Evolutionary conservation across 2,888 invertebrate genomes (phyloP).

Genomic region (Apodemia duryi): DNA sequence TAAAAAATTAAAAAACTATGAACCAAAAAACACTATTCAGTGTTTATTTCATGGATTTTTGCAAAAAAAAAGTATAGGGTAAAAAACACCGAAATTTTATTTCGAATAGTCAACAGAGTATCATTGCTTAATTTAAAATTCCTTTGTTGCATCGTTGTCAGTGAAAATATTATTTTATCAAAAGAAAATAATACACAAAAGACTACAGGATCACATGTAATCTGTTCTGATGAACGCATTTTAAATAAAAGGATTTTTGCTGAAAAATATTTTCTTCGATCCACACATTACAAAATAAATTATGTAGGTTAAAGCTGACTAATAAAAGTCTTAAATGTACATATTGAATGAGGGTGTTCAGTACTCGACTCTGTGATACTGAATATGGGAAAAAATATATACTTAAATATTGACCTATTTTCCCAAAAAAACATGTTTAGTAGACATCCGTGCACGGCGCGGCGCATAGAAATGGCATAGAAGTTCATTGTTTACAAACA

Average conservation of each 20-base stretch:
- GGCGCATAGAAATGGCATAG: too few relatives aligned
- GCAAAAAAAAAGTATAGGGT: background rate
- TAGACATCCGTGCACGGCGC: too few relatives aligned
- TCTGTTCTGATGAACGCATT: conserved; percentile 11
- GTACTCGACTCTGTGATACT: too few relatives aligned
- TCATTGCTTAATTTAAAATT: conserved; percentile 12
- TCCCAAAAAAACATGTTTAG: too few relatives aligned
- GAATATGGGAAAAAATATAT: too few relatives aligned
- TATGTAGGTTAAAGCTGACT: too few relatives aligned
- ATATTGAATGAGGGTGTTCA: too few relatives aligned
- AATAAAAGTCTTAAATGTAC: too few relatives aligned
- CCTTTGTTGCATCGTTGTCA: conserved; percentile 21
- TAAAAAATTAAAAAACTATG: too few relatives aligned
- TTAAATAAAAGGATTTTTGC: background rate
- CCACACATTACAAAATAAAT: too few relatives aligned
- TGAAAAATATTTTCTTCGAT: background rate
- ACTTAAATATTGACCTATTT: too few relatives aligned
- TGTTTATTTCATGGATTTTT: background rate
- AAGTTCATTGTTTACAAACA: too few relatives aligned
- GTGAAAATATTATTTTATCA: conserved; percentile 15
- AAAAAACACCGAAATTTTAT: background rate
- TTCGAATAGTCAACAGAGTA: background rate
- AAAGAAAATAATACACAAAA: conserved; percentile 11
- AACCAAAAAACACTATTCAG: background rate
- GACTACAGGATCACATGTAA: conserved; percentile 15